Evolutionary conservation across 2,888 invertebrate species (phyloP), one percentile per base, ranked within the genome.

Genomic region (Drosophila anomalata): DNA sequence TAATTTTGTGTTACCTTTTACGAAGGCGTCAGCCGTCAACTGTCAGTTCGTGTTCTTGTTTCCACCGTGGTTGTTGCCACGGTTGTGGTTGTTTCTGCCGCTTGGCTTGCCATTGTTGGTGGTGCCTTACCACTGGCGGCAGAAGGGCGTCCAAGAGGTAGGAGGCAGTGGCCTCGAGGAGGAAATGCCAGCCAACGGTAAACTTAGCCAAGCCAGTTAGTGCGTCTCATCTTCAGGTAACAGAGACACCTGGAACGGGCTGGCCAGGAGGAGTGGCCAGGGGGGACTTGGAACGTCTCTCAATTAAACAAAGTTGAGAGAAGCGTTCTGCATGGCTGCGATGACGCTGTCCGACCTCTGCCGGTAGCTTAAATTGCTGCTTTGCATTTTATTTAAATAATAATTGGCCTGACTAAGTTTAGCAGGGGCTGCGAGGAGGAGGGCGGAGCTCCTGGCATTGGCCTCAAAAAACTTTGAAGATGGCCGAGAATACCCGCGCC

Each of bases 371-470:
- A 75, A 88, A 63, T 88, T 75, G 33, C 84, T 68, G 52, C n/a
- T 79, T 83, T 66, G 80, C 78, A 77, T 75, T 77, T 79, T 86
- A 83, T 82, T 88, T 86, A 79, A 82, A 82, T 88, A 82, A 77
- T 69, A 79, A 87, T 82, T 88, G 66, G 77, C 60, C 59, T 47
- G 60, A 61, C 67, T 66, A 73, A 65, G 62, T 67, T 58, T 53
- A 14, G 42, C 12, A 47, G 14, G 9, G n/a, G 14, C 5, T 17
- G 17, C 1, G 17, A 1, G 22, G 36, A 2, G 26, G 46, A n/a
- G 31, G 51, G 50, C 29, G 33, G 46, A 46, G 29, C 44, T 31
- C 44, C 14, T 53, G n/a, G 12, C 39, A 31, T 39, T 62, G 61
- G 48, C 54, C 63, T 68, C 24, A 68, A 68, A 31, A 54, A 39